phyloP scores from a whole-genome alignment of 2,888 invertebrate species.

The Dasypolia templi region DNA sequence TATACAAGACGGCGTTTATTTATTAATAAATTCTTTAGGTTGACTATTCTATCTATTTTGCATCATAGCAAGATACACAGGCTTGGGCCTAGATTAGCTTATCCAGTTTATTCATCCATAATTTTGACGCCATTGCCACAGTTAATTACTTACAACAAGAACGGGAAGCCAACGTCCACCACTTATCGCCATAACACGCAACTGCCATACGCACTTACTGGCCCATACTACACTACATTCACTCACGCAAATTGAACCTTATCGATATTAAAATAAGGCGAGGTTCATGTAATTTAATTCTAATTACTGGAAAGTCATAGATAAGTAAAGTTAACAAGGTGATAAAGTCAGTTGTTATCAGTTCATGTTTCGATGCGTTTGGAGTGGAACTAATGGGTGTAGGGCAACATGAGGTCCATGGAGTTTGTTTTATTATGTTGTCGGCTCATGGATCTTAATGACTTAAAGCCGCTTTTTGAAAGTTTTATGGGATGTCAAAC shows the following conservation, averaged over 20 bases:
- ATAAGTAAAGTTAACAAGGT: slow-evolving; percentile 74
- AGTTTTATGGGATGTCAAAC: slow-evolving; percentile 20
- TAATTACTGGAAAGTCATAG: slow-evolving; percentile 66
- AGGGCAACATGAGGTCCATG: slow-evolving; percentile 35
- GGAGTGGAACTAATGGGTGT: slow-evolving; percentile 73
- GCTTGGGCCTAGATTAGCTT: neutral
- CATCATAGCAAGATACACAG: neutral
- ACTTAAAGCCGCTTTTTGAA: slow-evolving; percentile 19
- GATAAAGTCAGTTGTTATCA: slow-evolving; percentile 70
- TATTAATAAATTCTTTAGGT: neutral
- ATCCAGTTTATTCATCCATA: slow-evolving; percentile 3
- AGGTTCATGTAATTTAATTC: slow-evolving; percentile 17
- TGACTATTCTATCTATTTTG: neutral
- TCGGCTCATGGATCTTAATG: slow-evolving; percentile 34
- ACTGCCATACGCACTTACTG: slow-evolving; percentile 50
- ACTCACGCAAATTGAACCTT: slow-evolving; percentile 35
- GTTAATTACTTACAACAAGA: slow-evolving; percentile 41
- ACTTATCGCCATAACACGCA: slow-evolving; percentile 52
- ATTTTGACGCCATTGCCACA: slow-evolving; percentile 25
- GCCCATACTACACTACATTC: slow-evolving; percentile 1
- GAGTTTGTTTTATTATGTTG: slow-evolving; percentile 51
- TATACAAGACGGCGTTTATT: too few species aligned
- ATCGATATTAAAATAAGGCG: slow-evolving; percentile 9
- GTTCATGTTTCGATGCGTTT: slow-evolving; percentile 62
- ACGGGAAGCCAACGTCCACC: slow-evolving; percentile 34